These are phyloP conservation scores for Steinernema carpocapsae DNA, from an alignment of 2,888 invertebrate genomes.

Conservation along the genomic window DNA sequence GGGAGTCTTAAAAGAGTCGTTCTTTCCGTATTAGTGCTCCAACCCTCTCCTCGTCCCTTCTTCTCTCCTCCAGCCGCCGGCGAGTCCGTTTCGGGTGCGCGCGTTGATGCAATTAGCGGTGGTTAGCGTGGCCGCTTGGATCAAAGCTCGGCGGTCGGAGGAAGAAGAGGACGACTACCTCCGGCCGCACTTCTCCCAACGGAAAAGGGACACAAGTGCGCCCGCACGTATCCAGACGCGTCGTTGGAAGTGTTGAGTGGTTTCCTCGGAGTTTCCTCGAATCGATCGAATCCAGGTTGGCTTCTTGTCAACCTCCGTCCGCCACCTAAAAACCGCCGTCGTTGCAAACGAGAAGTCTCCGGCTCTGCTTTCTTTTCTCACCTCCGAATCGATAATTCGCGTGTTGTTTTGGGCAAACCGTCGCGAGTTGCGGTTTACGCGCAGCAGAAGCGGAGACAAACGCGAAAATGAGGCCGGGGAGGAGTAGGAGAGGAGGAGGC, in stretches of 20 bases:
- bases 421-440: too few species aligned
- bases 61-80: too few species aligned
- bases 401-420: background rate
- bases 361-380: background rate
- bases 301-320: background rate
- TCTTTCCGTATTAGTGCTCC: background rate
- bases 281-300: conserved; percentile 28
- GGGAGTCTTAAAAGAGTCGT: conserved; percentile 19
- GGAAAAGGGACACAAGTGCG: background rate
- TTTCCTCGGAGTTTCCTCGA: background rate
- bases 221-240: conserved; percentile 14
- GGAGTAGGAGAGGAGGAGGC: background rate
- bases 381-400: background rate
- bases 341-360: background rate
- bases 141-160: too few species aligned
- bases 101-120: background rate
- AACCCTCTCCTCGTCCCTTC: too few species aligned
- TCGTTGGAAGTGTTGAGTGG: conserved; percentile 16
- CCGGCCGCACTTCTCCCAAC: background rate
- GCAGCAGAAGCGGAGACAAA: too few species aligned
- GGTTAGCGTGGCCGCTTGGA: background rate
- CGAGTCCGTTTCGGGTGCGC: conserved; percentile 15
- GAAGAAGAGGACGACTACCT: background rate
- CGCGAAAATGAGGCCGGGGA: too few species aligned
- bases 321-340: background rate